phyloP scores from a whole-genome alignment of 2,113 vertebrate species.

The Gopherus evgoodei region DNA sequence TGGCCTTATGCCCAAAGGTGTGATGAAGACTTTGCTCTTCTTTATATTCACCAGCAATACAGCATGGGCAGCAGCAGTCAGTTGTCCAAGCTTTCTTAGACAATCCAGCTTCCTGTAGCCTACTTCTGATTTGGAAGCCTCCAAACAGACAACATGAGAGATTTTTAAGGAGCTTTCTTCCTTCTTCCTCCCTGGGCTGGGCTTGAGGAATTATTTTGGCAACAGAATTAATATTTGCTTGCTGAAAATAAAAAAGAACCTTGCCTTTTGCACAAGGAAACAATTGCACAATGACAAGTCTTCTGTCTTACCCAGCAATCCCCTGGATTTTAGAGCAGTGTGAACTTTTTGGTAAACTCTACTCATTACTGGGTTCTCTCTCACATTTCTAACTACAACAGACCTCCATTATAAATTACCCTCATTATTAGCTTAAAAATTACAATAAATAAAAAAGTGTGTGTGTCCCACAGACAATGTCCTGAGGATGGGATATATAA shows the following conservation, averaged over 20 bases:
- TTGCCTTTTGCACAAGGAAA: background rate
- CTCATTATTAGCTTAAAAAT: slow-evolving; percentile 24
- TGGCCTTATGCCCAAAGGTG: background rate
- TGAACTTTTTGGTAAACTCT: background rate
- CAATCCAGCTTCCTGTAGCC: background rate
- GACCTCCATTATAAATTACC: slow-evolving; percentile 1
- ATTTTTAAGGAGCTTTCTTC: background rate
- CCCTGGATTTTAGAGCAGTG: background rate
- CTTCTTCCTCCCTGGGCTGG: background rate
- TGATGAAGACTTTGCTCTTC: background rate
- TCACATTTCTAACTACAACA: background rate
- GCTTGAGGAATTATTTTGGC: background rate
- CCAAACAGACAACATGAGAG: background rate
- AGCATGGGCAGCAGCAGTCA: background rate
- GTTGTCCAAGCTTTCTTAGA: background rate
- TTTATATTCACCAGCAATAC: background rate
- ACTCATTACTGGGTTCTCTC: background rate
- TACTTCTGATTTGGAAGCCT: background rate
- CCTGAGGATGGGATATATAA: background rate
- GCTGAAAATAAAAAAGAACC: background rate
- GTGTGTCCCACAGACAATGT: background rate
- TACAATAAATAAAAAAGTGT: background rate
- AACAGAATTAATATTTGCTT: background rate
- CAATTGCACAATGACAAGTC: background rate
- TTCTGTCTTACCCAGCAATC: background rate